These are phyloP conservation scores for Aplodontia rufa DNA, from an alignment of 2,113 vertebrate genomes.

Conservation along the genomic window DNA sequence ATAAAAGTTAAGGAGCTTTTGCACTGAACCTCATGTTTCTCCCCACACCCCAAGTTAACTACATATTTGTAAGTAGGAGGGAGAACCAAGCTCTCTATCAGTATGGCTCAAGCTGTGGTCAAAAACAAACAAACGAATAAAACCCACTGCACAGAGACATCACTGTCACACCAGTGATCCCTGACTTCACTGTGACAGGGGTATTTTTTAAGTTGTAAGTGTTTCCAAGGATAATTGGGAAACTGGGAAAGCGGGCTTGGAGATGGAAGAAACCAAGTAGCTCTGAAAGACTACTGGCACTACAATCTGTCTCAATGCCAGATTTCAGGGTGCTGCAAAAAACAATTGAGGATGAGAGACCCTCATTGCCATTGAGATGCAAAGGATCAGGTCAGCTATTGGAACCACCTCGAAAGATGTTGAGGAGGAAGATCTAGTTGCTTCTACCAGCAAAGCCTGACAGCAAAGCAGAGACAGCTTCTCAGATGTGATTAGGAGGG, in stretches of 20 bases:
- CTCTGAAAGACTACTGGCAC: neutral
- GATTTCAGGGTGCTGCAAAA: neutral
- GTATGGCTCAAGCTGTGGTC: neutral
- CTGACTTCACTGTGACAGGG: neutral
- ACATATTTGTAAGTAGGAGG: neutral
- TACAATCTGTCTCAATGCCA: neutral
- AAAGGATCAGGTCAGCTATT: neutral
- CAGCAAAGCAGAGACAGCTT: neutral
- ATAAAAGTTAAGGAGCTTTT: neutral
- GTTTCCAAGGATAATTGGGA: neutral
- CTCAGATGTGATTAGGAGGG: neutral
- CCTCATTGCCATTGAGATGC: neutral
- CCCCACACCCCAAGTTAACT: neutral
- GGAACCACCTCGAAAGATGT: neutral
- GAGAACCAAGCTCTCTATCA: neutral
- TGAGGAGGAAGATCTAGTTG: neutral
- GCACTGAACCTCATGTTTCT: neutral
- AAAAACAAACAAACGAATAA: neutral
- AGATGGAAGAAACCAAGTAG: neutral
- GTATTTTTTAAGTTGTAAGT: neutral
- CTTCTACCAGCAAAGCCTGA: neutral
- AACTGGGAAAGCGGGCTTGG: fast-evolving
- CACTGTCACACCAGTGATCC: fast-evolving
- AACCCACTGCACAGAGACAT: fast-evolving
- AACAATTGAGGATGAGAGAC: neutral